Evolutionary conservation across 2,113 vertebrate genomes (phyloP).

Genomic region (Enhydra lutris): DNA sequence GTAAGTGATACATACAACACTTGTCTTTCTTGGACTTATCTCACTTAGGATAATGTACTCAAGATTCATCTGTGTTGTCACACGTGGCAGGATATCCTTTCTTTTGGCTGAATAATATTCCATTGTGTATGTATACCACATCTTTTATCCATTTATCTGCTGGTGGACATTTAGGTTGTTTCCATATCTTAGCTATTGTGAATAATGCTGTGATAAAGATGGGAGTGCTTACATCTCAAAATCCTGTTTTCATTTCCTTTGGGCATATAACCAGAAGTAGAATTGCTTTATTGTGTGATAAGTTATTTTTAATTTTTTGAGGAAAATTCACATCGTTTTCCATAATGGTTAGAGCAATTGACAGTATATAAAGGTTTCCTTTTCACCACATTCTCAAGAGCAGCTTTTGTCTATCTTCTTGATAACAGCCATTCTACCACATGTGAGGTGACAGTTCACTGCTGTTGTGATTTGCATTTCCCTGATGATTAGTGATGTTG

Average conservation of each 20-base stretch:
- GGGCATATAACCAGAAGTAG: neutral
- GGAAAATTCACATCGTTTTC: neutral
- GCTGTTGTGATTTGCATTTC: neutral
- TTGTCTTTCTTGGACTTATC: neutral
- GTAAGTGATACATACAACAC: neutral
- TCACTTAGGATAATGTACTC: neutral
- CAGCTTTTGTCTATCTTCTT: neutral
- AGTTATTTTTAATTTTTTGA: neutral
- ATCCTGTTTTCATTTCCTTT: neutral
- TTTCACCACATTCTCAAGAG: neutral
- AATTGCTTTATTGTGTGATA: neutral
- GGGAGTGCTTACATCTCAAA: neutral
- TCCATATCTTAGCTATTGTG: neutral
- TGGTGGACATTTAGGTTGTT: neutral
- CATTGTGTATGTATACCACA: neutral
- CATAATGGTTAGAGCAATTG: neutral
- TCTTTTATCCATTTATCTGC: neutral
- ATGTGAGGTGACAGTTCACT: neutral
- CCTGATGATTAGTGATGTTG: neutral
- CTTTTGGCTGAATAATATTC: neutral
- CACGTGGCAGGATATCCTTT: neutral
- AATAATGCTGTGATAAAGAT: neutral
- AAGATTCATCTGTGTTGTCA: neutral
- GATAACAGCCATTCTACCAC: neutral
- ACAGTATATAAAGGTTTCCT: neutral